Evolutionary conservation across 2,797 vertebrate species (phyloP).

Genomic region (Brotula barbata): DNA sequence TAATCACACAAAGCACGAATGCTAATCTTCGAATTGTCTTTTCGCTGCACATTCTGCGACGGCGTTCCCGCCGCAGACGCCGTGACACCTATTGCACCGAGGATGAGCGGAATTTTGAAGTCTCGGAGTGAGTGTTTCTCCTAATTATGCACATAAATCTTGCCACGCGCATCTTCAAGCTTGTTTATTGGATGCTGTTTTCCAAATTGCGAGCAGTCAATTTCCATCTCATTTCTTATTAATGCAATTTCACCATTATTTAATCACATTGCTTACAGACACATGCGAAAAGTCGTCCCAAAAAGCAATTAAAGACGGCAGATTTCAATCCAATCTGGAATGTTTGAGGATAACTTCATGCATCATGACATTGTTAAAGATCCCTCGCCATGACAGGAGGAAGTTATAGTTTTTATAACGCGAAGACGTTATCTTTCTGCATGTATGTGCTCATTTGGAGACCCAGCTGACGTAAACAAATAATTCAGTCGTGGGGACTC

Average conservation of each 20-base stretch:
- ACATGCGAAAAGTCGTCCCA: conserved; percentile 76
- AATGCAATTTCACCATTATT: conserved; percentile 81
- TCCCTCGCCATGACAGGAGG: conserved; percentile 6
- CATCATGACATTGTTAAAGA: conserved; percentile 51
- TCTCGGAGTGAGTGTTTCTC: conserved; percentile 16
- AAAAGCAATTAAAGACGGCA: conserved; percentile 76
- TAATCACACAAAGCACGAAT: conserved; percentile 63
- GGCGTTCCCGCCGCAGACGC: conserved; percentile 29
- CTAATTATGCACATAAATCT: conserved; percentile 76
- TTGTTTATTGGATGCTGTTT: conserved; percentile 76
- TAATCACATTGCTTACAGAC: conserved; percentile 81
- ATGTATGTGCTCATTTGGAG: too few relatives aligned
- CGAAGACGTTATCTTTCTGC: too few relatives aligned
- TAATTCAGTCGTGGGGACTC: too few relatives aligned
- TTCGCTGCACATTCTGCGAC: conserved; percentile 35
- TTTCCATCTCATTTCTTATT: conserved; percentile 84
- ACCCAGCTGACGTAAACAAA: too few relatives aligned
- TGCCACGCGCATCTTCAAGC: conserved; percentile 49
- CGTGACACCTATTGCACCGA: conserved; percentile 34
- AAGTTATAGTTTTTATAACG: too few relatives aligned
- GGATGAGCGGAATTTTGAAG: conserved; percentile 20
- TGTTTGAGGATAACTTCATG: conserved; percentile 65
- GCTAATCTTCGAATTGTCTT: conserved; percentile 65
- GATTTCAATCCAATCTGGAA: conserved; percentile 53
- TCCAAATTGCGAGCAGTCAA: conserved; percentile 71